These are phyloP conservation scores for Sciurus niger DNA, from an alignment of 2,113 vertebrate genomes.

Conservation along the genomic window DNA sequence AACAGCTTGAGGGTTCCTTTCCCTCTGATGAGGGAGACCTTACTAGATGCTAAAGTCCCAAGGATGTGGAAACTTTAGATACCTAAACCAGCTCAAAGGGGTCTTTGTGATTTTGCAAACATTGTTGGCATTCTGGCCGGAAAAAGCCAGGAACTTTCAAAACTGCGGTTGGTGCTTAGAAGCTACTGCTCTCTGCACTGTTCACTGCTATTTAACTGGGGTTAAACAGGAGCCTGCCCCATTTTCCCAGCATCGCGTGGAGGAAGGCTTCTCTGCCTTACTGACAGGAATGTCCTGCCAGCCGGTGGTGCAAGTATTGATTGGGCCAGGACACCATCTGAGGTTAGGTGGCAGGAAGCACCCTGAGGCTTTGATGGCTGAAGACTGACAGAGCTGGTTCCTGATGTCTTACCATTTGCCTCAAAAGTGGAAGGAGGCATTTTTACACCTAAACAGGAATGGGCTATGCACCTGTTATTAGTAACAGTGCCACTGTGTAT, in stretches of 20 bases:
- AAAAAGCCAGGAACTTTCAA: constrained; percentile 39
- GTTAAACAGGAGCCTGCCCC: neutral
- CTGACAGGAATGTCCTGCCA: neutral
- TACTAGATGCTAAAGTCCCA: neutral
- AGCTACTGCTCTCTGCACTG: neutral
- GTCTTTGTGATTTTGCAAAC: constrained; percentile 25
- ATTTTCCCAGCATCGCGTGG: neutral
- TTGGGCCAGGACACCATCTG: neutral
- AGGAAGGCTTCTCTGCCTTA: neutral
- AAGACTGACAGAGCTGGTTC: neutral
- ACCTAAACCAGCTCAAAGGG: too few species aligned
- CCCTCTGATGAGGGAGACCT: neutral
- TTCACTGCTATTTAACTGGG: neutral
- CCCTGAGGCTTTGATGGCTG: neutral
- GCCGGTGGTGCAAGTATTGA: neutral
- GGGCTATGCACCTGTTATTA: neutral
- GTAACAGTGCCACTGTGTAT: neutral
- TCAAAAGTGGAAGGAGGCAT: constrained; percentile 31
- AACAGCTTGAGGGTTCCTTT: neutral
- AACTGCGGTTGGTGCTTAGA: neutral
- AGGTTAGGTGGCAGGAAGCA: neutral
- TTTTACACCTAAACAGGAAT: neutral
- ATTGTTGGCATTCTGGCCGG: neutral
- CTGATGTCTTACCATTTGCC: neutral
- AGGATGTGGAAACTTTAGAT: neutral